These are phyloP conservation scores for Hyla sarda DNA, from an alignment of 2,113 vertebrate species.

Conservation along the genomic window DNA sequence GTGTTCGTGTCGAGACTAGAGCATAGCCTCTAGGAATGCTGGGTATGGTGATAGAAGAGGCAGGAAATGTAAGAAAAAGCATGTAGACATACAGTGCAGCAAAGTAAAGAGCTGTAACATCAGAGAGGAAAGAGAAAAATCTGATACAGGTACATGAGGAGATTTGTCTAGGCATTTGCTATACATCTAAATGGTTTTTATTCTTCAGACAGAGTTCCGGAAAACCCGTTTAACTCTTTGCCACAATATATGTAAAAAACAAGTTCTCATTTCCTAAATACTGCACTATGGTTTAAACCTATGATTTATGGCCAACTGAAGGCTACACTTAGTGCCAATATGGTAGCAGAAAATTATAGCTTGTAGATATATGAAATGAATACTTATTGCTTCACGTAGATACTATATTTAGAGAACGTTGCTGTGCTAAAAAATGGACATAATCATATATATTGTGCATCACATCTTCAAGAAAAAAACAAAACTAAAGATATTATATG, in stretches of 20 bases:
- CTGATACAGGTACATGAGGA: no score
- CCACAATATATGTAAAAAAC: not conserved
- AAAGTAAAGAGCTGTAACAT: no score
- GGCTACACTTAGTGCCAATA: constrained; percentile 69
- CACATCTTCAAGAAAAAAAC: not conserved
- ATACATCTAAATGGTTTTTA: no score
- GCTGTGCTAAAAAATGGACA: not conserved
- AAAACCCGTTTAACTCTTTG: no score
- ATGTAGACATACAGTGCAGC: no score
- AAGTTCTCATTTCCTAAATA: not conserved
- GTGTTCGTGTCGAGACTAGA: no score
- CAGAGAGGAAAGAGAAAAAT: no score
- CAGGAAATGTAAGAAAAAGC: no score
- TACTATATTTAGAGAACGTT: constrained; percentile 5
- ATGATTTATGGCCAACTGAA: constrained; percentile 67
- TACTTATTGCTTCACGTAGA: not conserved
- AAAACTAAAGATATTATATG: not conserved
- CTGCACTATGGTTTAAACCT: constrained; percentile 70
- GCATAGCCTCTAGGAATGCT: no score
- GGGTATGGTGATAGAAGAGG: no score
- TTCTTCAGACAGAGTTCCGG: no score
- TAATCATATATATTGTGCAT: not conserved
- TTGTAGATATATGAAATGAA: constrained; percentile 66
- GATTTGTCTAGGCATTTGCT: no score
- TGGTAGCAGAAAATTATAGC: constrained; percentile 75